These are phyloP conservation scores for Sebastes kiyomatsui DNA, from an alignment of 2,797 vertebrate genomes.

Conservation along the genomic window DNA sequence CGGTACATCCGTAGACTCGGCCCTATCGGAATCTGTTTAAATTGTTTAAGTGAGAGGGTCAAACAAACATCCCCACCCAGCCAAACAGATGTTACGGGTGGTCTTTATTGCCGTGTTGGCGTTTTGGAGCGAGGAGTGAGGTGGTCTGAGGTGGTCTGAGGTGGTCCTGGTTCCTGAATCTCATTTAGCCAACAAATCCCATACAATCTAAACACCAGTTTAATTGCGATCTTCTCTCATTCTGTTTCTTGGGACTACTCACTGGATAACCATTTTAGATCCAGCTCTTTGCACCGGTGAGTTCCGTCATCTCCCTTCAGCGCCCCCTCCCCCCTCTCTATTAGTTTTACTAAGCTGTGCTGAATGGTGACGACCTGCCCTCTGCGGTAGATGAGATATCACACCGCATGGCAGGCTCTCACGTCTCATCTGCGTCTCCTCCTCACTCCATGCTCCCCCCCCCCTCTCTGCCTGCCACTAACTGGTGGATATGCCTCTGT, in stretches of 20 bases:
- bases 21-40: conserved; percentile 9
- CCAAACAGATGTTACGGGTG: conserved; percentile 45
- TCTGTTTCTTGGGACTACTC: conserved; percentile 94
- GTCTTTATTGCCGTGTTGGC: conserved; percentile 27
- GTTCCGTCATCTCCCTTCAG: conserved; percentile 86
- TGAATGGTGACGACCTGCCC: conserved; percentile 57
- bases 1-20: background rate
- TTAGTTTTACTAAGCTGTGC: conserved; percentile 66
- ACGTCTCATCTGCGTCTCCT: conserved; percentile 65
- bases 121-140: conserved; percentile 15
- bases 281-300: conserved; percentile 99
- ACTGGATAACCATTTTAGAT: conserved; percentile 98
- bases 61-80: conserved; percentile 10
- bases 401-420: conserved; percentile 64
- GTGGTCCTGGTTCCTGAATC: conserved; percentile 1
- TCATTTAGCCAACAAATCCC: conserved; percentile 25
- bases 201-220: conserved; percentile 38
- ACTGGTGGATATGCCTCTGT: conserved; percentile 66
- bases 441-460: conserved; percentile 52
- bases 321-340: conserved; percentile 51
- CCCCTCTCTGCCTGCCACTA: conserved; percentile 70
- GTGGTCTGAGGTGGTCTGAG: too few species aligned
- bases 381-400: conserved; percentile 53
- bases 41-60: conserved; percentile 22
- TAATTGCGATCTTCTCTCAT: conserved; percentile 84